phyloP scores from a whole-genome alignment of 2,113 vertebrate genomes.

The Eubucco bourcierii region DNA sequence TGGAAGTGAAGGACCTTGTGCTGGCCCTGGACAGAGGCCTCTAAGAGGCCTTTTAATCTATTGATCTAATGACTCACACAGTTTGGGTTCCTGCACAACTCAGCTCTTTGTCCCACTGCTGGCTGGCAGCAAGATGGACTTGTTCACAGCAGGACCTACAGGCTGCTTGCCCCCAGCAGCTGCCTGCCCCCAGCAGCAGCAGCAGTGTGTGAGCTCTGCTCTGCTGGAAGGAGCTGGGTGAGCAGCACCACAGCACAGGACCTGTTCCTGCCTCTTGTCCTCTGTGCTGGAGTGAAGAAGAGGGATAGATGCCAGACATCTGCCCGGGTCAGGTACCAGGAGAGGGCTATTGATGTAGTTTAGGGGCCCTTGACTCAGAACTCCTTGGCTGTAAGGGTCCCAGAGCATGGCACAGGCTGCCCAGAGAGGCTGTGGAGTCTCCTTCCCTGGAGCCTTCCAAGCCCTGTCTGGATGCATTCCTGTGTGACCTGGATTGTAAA shows the following conservation, averaged over 20 bases:
- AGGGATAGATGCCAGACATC: no score
- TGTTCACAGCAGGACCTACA: not conserved
- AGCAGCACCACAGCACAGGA: not conserved
- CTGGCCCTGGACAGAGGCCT: not conserved
- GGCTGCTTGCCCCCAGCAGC: not conserved
- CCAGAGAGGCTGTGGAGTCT: no score
- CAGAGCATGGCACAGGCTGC: no score
- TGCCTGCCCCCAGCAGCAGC: not conserved
- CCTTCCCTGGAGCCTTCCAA: no score
- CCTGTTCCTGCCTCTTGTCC: no score
- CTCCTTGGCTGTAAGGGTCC: no score
- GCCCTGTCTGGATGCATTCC: no score
- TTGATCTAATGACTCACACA: constrained; percentile 39
- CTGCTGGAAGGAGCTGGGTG: not conserved
- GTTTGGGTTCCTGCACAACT: not conserved
- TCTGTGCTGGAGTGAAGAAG: accelerated
- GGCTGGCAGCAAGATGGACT: not conserved
- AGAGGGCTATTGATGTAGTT: no score
- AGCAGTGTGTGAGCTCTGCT: not conserved
- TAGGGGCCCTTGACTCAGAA: no score
- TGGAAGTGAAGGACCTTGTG: not conserved
- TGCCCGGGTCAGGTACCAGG: no score
- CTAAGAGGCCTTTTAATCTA: constrained; percentile 11
- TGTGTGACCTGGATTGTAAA: no score
- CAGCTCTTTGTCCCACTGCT: not conserved